Evolutionary conservation across 2,113 vertebrate species (phyloP).

Genomic region (Leucopsar rothschildi): DNA sequence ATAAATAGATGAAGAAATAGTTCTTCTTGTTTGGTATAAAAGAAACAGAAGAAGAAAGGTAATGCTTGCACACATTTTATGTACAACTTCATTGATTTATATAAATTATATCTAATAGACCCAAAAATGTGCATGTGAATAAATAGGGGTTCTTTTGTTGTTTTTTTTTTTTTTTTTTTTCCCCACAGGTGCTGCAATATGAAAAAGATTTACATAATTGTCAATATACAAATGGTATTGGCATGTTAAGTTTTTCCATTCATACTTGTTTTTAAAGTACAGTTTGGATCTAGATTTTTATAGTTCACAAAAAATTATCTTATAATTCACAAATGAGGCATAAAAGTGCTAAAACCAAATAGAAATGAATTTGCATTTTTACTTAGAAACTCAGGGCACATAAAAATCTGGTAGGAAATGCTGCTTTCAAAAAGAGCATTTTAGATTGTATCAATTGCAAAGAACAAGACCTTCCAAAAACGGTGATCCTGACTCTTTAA

Average conservation of each 20-base stretch:
- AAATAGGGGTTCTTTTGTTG: background rate
- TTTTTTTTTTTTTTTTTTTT: background rate
- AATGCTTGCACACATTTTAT: background rate
- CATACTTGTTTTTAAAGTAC: background rate
- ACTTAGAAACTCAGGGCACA: background rate
- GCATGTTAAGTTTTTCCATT: background rate
- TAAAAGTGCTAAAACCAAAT: background rate
- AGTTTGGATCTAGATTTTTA: background rate
- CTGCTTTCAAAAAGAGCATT: background rate
- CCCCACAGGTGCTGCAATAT: background rate
- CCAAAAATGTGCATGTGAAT: background rate
- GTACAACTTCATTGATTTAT: background rate
- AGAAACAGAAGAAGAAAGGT: background rate
- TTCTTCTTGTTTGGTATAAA: background rate
- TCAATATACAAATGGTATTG: background rate
- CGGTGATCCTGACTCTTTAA: background rate
- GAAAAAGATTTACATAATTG: background rate
- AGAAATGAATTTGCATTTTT: background rate
- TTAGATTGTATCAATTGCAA: background rate
- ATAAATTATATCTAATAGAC: background rate
- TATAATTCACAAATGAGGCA: background rate
- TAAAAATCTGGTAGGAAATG: background rate
- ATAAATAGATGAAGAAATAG: background rate
- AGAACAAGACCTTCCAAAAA: background rate
- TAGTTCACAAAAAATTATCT: background rate